A percentile compares a stretch with the other conserved stretches of the same genome.
These are phyloP conservation scores for Parelbella ahira DNA, from an alignment of 2,888 invertebrate genomes.

Conservation along the genomic window DNA sequence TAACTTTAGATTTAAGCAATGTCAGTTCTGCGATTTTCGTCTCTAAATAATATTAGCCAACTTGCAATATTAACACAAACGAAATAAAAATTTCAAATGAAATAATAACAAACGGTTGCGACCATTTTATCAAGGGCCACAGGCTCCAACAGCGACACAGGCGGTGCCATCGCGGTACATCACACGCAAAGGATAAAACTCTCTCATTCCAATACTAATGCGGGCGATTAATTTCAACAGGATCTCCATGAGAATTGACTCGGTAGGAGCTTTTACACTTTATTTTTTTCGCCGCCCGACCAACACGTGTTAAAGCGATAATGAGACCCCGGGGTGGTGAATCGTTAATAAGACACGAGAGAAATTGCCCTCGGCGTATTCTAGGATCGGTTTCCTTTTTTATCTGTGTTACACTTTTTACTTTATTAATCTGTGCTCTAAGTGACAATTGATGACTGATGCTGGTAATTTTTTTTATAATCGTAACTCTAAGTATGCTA, in stretches of 20 bases:
- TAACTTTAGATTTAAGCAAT: no score
- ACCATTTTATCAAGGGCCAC: no score
- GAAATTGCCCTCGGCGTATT: conserved; percentile 42
- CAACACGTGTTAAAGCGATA: conserved; percentile 59
- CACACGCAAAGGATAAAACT: conserved; percentile 33
- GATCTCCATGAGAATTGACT: conserved; percentile 42
- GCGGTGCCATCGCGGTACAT: conserved; percentile 30
- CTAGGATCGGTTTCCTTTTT: conserved; percentile 28
- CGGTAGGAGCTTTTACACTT: conserved; percentile 30
- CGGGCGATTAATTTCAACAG: conserved; percentile 46
- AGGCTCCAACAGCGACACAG: no score
- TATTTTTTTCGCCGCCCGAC: conserved; percentile 38
- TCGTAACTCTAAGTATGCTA: no score
- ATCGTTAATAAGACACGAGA: conserved; percentile 57
- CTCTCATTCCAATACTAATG: conserved; percentile 42
- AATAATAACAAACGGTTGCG: no score
- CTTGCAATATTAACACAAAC: no score
- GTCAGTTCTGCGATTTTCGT: no score
- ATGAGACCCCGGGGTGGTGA: conserved; percentile 54
- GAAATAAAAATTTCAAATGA: no score
- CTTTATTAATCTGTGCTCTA: conserved; percentile 17
- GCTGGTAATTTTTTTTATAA: no score
- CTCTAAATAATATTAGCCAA: no score
- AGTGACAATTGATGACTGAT: conserved; percentile 18
- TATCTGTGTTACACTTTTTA: conserved; percentile 31